Evolutionary conservation across 2,797 vertebrate genomes (phyloP), one percentile per base, ranked within the genome.

Genomic region (Nannoperca australis): DNA sequence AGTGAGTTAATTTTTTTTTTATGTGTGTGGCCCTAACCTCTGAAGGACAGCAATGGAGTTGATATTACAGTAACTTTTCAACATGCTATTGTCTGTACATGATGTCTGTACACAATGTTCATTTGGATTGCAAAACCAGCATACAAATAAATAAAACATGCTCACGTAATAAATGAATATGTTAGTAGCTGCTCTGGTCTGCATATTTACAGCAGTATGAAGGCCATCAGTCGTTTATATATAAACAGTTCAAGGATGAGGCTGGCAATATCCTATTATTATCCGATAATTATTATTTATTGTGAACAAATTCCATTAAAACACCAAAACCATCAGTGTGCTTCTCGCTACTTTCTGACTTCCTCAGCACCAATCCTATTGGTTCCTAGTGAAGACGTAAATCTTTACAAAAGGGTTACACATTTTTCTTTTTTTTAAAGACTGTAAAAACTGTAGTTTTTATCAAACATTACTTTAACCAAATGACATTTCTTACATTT

Each of bases 91-190:
- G 2, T 73, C 44, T 68, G 65, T 20, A 64, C 53, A 14, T 50
- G 38, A 58, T 51, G n/a, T 74, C 14, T 5, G n/a, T n/a, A n/a
- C n/a, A n/a, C 3, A 73, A 55, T 18, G 27, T 51, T 14, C 11
- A 69, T 69, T 73, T 82, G 69, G 82, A 73, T 75, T 73, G 63
- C 58, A 86, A 82, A 81, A 53, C 4, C 22, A 64, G 27, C 17
- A 18, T n/a, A 27, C 14, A 55, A 6, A 71, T 76, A 22, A 74
- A 83, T 78, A 79, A 83, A 86, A 81, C 60, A 84, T 55, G 14
- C 22, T 49, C 11, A 36, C 66, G 40, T 68, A 75, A 67, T 45
- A 64, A 54, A 78, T 68, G 20, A 12, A 73, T 73, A 38, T 32
- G 71, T 81, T 75, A 68, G 40, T 32, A 22, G 50, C 40, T 38